phyloP scores from a whole-genome alignment of 2,113 vertebrate genomes.

The Corynorhinus townsendii region DNA sequence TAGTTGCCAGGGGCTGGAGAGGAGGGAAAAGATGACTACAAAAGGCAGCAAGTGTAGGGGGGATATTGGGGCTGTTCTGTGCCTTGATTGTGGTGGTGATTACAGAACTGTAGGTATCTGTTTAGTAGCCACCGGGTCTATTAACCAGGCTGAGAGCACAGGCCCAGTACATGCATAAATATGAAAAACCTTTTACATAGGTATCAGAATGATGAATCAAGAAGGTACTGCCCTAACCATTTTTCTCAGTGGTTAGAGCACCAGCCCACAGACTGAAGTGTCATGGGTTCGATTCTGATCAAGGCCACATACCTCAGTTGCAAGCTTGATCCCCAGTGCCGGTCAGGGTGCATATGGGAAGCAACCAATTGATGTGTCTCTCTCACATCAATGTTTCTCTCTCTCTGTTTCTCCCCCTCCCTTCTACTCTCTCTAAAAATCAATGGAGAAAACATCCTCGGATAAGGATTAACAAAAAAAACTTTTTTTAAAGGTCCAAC shows the following conservation, averaged over 20 bases:
- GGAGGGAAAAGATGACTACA: background rate
- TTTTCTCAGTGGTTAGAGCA: too few species aligned
- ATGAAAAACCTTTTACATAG: background rate
- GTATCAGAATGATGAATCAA: background rate
- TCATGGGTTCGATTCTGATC: too few species aligned
- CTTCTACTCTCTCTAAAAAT: too few species aligned
- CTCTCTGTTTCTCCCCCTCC: too few species aligned
- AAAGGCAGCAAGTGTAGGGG: background rate
- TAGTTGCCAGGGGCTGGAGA: background rate
- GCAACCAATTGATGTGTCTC: too few species aligned
- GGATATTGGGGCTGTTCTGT: background rate
- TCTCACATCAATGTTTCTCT: too few species aligned
- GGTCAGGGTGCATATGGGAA: too few species aligned
- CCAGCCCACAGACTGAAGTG: too few species aligned
- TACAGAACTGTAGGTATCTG: background rate
- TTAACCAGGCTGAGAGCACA: background rate
- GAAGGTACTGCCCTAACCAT: background rate
- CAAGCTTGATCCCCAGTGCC: too few species aligned
- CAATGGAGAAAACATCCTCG: too few species aligned
- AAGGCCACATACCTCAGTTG: too few species aligned
- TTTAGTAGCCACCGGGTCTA: background rate
- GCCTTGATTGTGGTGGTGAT: background rate
- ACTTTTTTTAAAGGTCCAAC: background rate
- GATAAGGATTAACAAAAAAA: too few species aligned
- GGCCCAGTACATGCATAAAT: background rate